phyloP scores from a whole-genome alignment of 2,888 invertebrate genomes.

The Spilarctia lutea region DNA sequence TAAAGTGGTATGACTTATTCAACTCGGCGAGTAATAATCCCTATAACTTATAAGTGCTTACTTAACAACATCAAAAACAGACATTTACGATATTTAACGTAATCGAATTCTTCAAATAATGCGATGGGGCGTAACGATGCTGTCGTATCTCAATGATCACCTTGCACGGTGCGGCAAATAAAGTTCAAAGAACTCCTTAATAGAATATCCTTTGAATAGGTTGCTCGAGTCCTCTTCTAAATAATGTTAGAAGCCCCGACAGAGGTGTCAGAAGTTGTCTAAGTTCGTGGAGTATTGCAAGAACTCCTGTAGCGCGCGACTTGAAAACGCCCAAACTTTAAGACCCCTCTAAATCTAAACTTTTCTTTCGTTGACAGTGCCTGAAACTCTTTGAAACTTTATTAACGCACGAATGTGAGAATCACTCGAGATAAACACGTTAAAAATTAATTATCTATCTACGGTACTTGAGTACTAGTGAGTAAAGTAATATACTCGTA shows the following conservation, averaged over 20 bases:
- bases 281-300: conserved; percentile 48
- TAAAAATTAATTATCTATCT: conserved; percentile 39
- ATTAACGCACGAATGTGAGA: conserved; percentile 51
- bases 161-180: conserved; percentile 56
- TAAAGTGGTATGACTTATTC: background rate
- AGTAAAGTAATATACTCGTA: background rate
- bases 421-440: conserved; percentile 33
- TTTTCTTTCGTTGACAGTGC: conserved; percentile 67
- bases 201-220: conserved; percentile 67
- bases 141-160: conserved; percentile 53
- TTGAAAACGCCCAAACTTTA: conserved; percentile 64
- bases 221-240: conserved; percentile 62
- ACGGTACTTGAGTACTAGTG: conserved; percentile 14
- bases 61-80: conserved; percentile 43
- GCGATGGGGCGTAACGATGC: conserved; percentile 32
- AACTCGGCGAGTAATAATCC: conserved; percentile 10
- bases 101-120: conserved; percentile 35
- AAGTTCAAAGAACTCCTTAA: conserved; percentile 63
- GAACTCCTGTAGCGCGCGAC: conserved; percentile 43
- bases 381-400: conserved; percentile 63
- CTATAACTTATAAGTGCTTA: conserved; percentile 44
- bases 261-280: conserved; percentile 67
- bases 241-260: conserved; percentile 61
- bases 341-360: conserved; percentile 75
- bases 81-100: conserved; percentile 35